Evolutionary conservation across 2,888 invertebrate species (phyloP), one percentile per base, ranked within the genome.

Genomic region (Diaphora mendica): DNA sequence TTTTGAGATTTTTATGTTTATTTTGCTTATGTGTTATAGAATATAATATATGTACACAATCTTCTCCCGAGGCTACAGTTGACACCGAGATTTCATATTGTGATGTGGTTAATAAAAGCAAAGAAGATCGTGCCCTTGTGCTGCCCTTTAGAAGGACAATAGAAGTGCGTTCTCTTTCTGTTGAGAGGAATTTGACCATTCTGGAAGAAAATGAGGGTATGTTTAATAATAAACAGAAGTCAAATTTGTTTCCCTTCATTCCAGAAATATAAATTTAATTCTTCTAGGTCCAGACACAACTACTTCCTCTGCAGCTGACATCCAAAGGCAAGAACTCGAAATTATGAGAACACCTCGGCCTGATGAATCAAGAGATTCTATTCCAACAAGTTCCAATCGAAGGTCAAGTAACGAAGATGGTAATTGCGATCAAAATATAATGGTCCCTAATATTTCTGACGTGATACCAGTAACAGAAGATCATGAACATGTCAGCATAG

Each of bases 251-350:
- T 62, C 8, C 7, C 30, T 30, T 62, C 5, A 5, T n/a, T 30
- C 1, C 23, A n/a, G 5, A 68, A n/a, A 44, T 23, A 55, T 39
- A 8, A 51, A 11, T 62, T 48, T 20, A 59, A 55, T 35, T 15
- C 30, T 70, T 68, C 5, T 70, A 82, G 82, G 74, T 84, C 68
- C 80, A 69, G 68, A 64, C 4, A 66, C 23, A 23, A 23, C 42
- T 26, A 64, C 51, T 3, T 3, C 70, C 26, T 35, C 59, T 26
- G 3, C 73, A 30, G 42, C 23, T 62, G 13, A 20, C 59, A 3
- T 44, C 33, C 0, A 59, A 65, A 35, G 9, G n/a, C 39, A 70
- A 55, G 20, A 65, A 2, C 30, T 75, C 0, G 76, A 77, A 35
- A 51, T n/a, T 9, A 70, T 79, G 39, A 64, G 62, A 62, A 73